These are phyloP conservation scores for Magallana angulata DNA, from an alignment of 1,140 invertebrate genomes.

Conservation along the genomic window DNA sequence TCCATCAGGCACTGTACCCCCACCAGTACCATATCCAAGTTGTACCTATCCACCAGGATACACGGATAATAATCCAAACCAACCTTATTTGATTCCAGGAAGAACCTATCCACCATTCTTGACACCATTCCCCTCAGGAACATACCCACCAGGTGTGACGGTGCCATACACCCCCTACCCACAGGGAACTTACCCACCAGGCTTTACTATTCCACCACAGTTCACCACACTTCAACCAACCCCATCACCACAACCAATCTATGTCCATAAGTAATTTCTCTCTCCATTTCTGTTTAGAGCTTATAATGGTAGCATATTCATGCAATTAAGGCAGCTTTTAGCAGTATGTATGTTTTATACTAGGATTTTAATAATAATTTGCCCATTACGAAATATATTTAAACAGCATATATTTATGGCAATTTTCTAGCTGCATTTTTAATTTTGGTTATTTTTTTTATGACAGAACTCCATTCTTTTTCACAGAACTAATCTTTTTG, in stretches of 20 bases:
- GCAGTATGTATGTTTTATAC: too few species aligned
- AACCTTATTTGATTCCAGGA: constrained; percentile 29
- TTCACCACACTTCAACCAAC: constrained; percentile 27
- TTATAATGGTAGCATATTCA: not conserved
- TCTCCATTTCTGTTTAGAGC: not conserved
- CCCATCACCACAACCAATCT: constrained; percentile 19
- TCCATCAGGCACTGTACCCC: not conserved
- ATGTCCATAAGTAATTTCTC: not conserved
- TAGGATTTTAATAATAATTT: too few species aligned
- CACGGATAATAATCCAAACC: constrained; percentile 18
- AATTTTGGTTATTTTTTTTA: too few species aligned
- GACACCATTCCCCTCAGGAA: constrained; percentile 28
- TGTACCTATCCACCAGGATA: constrained; percentile 43
- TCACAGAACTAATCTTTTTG: too few species aligned
- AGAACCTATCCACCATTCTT: constrained; percentile 42
- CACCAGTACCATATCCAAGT: constrained; percentile 38
- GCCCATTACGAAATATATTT: too few species aligned
- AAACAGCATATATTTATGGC: too few species aligned
- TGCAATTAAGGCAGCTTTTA: too few species aligned
- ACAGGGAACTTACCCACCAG: constrained; percentile 43
- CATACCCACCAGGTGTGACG: constrained; percentile 42
- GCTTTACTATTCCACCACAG: constrained; percentile 34
- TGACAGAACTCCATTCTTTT: too few species aligned
- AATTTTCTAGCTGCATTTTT: too few species aligned
- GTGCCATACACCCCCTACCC: constrained; percentile 40